These are phyloP conservation scores for Ptychodera flava DNA, from an alignment of 35 echinoderm and acorn worm species.

Conservation along the genomic window DNA sequence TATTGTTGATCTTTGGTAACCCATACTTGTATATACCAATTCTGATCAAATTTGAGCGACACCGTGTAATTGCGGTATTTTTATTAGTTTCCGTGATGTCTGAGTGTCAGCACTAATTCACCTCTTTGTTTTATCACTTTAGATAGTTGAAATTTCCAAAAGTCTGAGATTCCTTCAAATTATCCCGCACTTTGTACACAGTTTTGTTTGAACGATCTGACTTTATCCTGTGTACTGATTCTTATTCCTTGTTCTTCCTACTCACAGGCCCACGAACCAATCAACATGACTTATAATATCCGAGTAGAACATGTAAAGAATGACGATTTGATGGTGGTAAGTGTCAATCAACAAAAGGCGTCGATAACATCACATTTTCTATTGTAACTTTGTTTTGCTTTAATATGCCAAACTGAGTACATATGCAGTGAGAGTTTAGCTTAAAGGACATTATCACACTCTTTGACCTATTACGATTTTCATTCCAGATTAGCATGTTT, in stretches of 20 bases:
- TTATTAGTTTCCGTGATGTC: no score
- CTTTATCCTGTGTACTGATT: neutral
- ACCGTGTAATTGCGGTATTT: no score
- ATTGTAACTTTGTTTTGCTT: neutral
- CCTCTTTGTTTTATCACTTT: no score
- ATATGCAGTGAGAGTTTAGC: no score
- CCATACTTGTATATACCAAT: no score
- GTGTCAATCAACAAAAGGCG: neutral
- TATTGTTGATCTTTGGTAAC: no score
- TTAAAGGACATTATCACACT: neutral
- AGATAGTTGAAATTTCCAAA: no score
- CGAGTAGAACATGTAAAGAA: slow-evolving; percentile 17
- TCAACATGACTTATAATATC: slow-evolving; percentile 3
- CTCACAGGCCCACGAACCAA: slow-evolving; percentile 45
- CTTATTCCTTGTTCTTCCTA: neutral
- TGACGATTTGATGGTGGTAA: slow-evolving; percentile 50
- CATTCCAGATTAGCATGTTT: slow-evolving; percentile 43
- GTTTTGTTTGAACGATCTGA: neutral
- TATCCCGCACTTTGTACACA: neutral
- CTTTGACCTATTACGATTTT: neutral
- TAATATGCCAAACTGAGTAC: neutral
- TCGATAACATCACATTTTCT: neutral
- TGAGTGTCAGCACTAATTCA: no score
- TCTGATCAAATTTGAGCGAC: no score
- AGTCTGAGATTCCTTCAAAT: no score